These are phyloP conservation scores for Trachemys scripta DNA, from an alignment of 2,113 vertebrate genomes.

Conservation along the genomic window DNA sequence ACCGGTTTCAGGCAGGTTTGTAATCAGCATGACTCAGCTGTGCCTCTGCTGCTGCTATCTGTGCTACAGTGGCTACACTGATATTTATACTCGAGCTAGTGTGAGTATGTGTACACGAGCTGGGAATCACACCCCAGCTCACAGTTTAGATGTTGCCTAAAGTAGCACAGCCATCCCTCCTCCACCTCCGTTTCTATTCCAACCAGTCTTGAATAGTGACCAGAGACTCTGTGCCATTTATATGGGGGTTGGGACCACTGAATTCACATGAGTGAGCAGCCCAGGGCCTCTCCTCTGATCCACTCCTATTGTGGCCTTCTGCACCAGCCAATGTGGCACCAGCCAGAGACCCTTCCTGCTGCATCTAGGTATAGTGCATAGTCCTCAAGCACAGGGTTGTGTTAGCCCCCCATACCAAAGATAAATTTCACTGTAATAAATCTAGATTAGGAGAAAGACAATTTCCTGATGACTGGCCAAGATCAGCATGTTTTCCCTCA, in stretches of 20 bases:
- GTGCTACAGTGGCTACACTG: too few relatives aligned
- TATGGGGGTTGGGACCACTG: not conserved
- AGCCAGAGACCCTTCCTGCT: not conserved
- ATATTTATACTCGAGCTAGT: too few relatives aligned
- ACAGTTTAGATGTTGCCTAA: too few relatives aligned
- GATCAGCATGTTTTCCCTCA: not conserved
- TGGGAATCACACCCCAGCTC: too few relatives aligned
- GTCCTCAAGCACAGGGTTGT: too few relatives aligned
- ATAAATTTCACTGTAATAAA: too few relatives aligned
- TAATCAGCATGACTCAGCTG: not conserved
- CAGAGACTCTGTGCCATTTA: not conserved
- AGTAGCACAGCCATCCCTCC: too few relatives aligned
- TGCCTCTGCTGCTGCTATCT: too few relatives aligned
- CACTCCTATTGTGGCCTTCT: not conserved
- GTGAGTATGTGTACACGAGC: too few relatives aligned
- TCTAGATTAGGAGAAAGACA: not conserved
- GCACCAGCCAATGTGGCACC: not conserved
- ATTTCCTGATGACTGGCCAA: not conserved
- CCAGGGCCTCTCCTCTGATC: not conserved
- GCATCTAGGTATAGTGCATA: too few relatives aligned
- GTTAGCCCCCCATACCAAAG: too few relatives aligned
- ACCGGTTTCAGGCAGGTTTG: not conserved
- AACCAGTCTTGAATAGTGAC: not conserved
- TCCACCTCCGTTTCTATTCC: not conserved
- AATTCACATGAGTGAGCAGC: not conserved